phyloP scores from a whole-genome alignment of 2,113 vertebrate genomes.

The Pachypanchax playfairii region DNA sequence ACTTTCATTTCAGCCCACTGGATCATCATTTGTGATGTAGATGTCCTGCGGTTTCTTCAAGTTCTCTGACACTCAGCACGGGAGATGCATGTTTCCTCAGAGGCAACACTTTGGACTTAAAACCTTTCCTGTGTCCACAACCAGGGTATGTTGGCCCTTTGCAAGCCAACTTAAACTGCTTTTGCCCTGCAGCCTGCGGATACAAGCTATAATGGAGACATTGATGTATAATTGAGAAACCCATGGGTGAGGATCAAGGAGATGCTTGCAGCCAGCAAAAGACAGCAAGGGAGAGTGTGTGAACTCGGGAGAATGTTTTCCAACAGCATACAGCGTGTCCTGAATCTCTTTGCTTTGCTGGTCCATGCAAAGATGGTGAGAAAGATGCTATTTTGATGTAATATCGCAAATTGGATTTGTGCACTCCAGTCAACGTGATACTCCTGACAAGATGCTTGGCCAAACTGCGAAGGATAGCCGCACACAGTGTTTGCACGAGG shows the following conservation, averaged over 20 bases:
- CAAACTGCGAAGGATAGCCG: slow-evolving; percentile 49
- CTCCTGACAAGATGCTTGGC: slow-evolving; percentile 52
- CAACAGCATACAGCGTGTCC: slow-evolving; percentile 46
- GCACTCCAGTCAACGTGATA: slow-evolving; percentile 62
- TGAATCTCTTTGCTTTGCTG: slow-evolving; percentile 37
- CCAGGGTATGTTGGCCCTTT: slow-evolving; percentile 45
- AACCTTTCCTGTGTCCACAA: slow-evolving; percentile 77
- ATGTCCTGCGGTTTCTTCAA: slow-evolving; percentile 54
- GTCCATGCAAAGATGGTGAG: slow-evolving; percentile 20
- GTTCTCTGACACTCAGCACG: slow-evolving; percentile 46
- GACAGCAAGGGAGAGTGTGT: slow-evolving; percentile 44
- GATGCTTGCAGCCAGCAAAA: slow-evolving; percentile 51
- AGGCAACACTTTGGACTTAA: slow-evolving; percentile 76
- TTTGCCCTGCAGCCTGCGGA: slow-evolving; percentile 68
- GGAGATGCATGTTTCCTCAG: slow-evolving; percentile 60
- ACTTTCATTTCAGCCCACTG: slow-evolving; percentile 22
- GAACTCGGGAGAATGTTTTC: slow-evolving; percentile 66
- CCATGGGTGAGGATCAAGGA: slow-evolving; percentile 74
- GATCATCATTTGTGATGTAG: slow-evolving; percentile 1
- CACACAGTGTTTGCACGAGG: slow-evolving; percentile 54
- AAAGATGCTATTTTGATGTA: slow-evolving; percentile 51
- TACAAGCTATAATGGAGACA: slow-evolving; percentile 75
- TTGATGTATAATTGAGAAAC: slow-evolving; percentile 79
- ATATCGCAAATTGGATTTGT: slow-evolving; percentile 61
- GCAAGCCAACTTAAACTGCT: slow-evolving; percentile 63